phyloP scores from a whole-genome alignment of 2,113 vertebrate species.

The Tretioscincus oriximinensis region DNA sequence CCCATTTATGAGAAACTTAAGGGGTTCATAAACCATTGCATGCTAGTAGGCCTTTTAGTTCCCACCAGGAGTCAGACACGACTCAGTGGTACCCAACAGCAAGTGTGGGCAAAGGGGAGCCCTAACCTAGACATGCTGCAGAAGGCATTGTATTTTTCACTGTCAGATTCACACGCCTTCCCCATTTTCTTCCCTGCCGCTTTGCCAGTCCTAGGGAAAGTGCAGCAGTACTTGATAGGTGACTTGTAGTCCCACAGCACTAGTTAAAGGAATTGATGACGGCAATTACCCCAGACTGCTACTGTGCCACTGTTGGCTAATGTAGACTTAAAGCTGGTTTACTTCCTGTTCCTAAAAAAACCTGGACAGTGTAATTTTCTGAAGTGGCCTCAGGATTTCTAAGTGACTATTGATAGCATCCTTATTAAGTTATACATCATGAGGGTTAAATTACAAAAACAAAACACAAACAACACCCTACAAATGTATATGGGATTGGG shows the following conservation, averaged over 20 bases:
- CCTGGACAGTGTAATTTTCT: constrained; percentile 1
- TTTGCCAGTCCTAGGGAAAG: background rate
- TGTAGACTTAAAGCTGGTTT: background rate
- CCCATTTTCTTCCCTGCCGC: no score
- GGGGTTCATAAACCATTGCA: background rate
- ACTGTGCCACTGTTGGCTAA: background rate
- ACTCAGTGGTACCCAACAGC: no score
- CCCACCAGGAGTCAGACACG: no score
- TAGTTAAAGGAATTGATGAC: background rate
- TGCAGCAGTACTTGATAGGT: background rate
- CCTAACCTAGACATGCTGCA: background rate
- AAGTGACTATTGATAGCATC: background rate
- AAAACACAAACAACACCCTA: background rate
- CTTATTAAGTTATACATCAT: background rate
- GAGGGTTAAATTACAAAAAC: background rate
- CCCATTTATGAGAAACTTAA: background rate
- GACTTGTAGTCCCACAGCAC: background rate
- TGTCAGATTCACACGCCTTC: background rate
- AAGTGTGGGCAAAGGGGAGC: background rate
- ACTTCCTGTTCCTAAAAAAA: background rate
- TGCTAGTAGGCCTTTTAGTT: background rate
- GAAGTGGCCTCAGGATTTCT: background rate
- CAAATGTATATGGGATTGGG: background rate
- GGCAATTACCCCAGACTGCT: background rate
- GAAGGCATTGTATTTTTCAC: background rate